Conservation (phyloP, 1,140 invertebrate genomes). For the fruit fly (Drosophila melanogaster) region Release_6_plus_ISO1_MT NT_033779.5:85001-85500, state of each 20-base stretch:
- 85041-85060: not conserved
- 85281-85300: constrained; percentile 66
- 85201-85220: constrained; percentile 75
- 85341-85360: constrained; percentile 14
- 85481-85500: not conserved
- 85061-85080: not conserved
- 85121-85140: constrained; percentile 7
- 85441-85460: constrained; percentile 50
- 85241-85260: constrained; percentile 61
- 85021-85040: not conserved
- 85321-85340: constrained; percentile 12
- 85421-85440: constrained; percentile 36
- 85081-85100: not conserved
- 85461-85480: not conserved
- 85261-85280: constrained; percentile 57
- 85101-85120: constrained; percentile 6
- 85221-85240: constrained; percentile 76
- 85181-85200: constrained; percentile 64
- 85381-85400: constrained; percentile 61
- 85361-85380: constrained; percentile 33
- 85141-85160: constrained; percentile 19
- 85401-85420: constrained; percentile 10
- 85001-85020: constrained; percentile 8
- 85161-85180: constrained; percentile 38
- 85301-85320: constrained; percentile 70